Base-by-base conservation (phyloP, 1,140 invertebrate genomes). In the Drosophila gunungcola region DNA sequence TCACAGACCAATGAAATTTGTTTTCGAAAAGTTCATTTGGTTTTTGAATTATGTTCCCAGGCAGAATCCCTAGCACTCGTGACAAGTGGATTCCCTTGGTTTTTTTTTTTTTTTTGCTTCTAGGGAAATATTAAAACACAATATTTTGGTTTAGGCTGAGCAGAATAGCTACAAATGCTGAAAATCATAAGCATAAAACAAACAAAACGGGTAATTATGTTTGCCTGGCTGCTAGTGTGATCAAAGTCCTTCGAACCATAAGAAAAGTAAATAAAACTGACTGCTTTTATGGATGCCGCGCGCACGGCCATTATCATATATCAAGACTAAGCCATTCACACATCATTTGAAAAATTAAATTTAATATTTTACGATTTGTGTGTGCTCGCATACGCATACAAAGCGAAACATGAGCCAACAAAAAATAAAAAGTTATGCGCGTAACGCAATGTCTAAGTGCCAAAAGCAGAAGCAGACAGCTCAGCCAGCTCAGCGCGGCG, bases 1-100 rank as follows among this genome's bases (percentile, higher is more conserved):
- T 91, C 90, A 91, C 90, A 91, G 90, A 90, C 90, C 90, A 91
- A 91, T 88, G 78, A 78, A 85, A 80, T 61, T 80, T 72, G 53
- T 67, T 70, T 80, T 45, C 48, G 62, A 67, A 85, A 80, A 69
- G 77, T 80, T 85, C 53, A 70, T 80, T 65, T 74, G 67, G 77
- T 67, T 68, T 79, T 75, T 38, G 7, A 56, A 61, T 78, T 76
- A 48, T 77, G 46, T 55, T 55, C 32, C 39, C 34, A 41, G 36
- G 34, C 70, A 43, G 52, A 65, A 52, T 36, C 34, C 49, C 48
- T 12, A 45, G 48, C 73, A 60, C 72, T 42, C 41, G 42, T 46
- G 48, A 63, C 49, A 41, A 53, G 48, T 11, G 49, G 62, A 45
- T 21, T 53, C 54, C 53, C 9, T 36, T 45, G 29, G 38, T 42